Evolutionary conservation across 2,113 vertebrate species (phyloP).

Genomic region (Ahaetulla prasina): DNA sequence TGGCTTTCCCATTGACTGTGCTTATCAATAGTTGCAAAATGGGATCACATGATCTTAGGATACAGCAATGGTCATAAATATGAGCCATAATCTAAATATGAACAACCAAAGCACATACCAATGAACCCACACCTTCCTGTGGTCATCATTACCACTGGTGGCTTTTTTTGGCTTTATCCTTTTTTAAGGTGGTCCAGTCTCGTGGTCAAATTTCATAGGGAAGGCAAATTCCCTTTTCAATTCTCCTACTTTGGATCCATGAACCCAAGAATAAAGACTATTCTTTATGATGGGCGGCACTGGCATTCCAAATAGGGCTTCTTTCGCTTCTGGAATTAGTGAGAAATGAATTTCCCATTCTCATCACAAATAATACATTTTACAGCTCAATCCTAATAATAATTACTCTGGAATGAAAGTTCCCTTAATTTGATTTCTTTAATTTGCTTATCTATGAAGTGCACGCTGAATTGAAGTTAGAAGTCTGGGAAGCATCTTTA

Average conservation of each 20-base stretch:
- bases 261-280: neutral
- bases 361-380: neutral
- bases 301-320: neutral
- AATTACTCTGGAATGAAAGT: neutral
- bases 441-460: neutral
- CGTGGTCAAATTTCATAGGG: neutral
- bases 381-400: neutral
- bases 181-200: neutral
- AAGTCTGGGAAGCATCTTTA: slow-evolving; percentile 25
- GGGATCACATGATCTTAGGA: no score
- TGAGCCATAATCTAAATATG: neutral
- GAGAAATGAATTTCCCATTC: neutral
- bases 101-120: neutral
- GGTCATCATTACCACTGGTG: no score
- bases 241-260: neutral
- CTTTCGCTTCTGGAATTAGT: neutral
- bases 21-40: no score
- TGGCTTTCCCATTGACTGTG: no score
- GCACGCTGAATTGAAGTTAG: slow-evolving; percentile 31
- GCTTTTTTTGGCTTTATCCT: neutral
- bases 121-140: neutral
- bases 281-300: neutral
- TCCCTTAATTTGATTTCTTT: neutral
- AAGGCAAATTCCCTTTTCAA: no score
- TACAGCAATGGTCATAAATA: no score